Evolutionary conservation across 2,797 vertebrate species (phyloP).

Genomic region (Cuculus canorus): DNA sequence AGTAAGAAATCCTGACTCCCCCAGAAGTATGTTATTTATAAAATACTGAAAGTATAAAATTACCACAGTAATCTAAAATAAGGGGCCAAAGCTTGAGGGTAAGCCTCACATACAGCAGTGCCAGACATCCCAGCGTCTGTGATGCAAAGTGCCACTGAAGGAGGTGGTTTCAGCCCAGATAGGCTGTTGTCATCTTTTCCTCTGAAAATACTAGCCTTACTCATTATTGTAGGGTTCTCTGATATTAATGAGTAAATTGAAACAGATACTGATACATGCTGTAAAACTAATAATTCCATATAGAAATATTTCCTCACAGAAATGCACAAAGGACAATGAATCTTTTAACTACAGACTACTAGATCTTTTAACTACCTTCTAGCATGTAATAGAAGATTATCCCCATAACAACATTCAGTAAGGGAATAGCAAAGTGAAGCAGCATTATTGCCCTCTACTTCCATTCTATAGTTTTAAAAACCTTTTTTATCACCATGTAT

Average conservation of each 20-base stretch:
- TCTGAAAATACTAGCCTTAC: conserved; percentile 32
- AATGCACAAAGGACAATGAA: background rate
- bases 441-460: background rate
- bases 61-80: background rate
- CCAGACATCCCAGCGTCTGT: fast-evolving
- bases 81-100: background rate
- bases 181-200: background rate
- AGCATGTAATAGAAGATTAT: background rate
- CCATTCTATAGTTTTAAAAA: background rate
- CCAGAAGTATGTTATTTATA: background rate
- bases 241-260: conserved; percentile 9
- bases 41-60: background rate
- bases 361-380: background rate
- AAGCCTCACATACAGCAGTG: fast-evolving
- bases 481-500: background rate
- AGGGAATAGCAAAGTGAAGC: background rate
- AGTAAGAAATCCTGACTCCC: background rate
- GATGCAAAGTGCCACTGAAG: background rate
- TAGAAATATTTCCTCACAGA: background rate
- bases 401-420: background rate
- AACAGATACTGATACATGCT: background rate
- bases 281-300: background rate
- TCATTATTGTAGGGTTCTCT: background rate
- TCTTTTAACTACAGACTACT: too few species aligned
- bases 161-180: background rate